Evolutionary conservation across 2,113 vertebrate species (phyloP), one percentile per base, ranked within the genome.

Genomic region (Otus sunia): DNA sequence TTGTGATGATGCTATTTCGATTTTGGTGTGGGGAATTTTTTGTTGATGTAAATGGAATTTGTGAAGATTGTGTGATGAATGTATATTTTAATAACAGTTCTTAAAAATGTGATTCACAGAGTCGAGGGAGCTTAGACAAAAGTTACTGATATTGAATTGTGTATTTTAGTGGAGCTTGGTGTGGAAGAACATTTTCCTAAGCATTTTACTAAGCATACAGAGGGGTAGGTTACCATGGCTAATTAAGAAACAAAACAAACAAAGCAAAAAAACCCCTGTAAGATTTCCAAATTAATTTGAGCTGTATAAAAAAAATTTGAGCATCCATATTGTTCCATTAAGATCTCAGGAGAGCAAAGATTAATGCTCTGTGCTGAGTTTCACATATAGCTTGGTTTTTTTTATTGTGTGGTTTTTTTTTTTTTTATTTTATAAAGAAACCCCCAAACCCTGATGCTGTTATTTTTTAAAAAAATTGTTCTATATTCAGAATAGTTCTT

Each of bases 221-320:
- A 77, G 12, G 8, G 6, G 5, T 39, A 69, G 2, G 5, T 67
- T 74, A 19, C 12, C 4, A 34, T 63, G 59, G 32, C 15, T 85
- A 49, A 82, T 53, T 49, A 41, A 69, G 47, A 76, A 75, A 4
- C 6, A 50, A 52, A 55, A 16, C 10, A 27, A 53, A 34, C 8
- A 14, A 39, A 63, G 5, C 56, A 15, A 3, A 27, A 55, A 12
- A 59, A 25, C 2, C 2, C 17, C 5, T 2, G 0, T 37, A 52
- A 62, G 18, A 63, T 82, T 90, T 82, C 37, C 11, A 76, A 74
- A 88, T 53, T 5, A 90, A 64, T 86, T 86, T 30, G 12, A 75
- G 2, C 8, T 43, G 12, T 63, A 8, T 45, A 36, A 58, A 67
- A 74, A 36, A 58, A 55, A 27, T 14, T 45, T 25, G 41, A 80